Conservation (phyloP, 2,888 invertebrate genomes). For the Harmothoe impar region DNA sequence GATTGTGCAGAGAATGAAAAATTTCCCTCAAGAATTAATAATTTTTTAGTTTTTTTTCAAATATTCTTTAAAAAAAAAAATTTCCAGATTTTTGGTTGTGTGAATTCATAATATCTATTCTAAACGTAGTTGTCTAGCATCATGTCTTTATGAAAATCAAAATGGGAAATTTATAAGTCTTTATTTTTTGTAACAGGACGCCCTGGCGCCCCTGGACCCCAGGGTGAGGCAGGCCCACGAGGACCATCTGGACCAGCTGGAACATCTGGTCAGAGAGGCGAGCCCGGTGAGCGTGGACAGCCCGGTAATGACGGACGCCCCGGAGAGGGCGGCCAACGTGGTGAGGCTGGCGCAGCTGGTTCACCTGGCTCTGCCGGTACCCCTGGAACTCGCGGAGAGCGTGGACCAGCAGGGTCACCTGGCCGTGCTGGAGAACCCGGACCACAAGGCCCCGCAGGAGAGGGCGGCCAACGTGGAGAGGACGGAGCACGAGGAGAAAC, state of each 20-base stretch:
- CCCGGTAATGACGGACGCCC: slow-evolving; percentile 67
- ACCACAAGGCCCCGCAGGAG: slow-evolving; percentile 63
- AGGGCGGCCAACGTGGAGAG: slow-evolving; percentile 64
- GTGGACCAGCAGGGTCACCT: slow-evolving; percentile 67
- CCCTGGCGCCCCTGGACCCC: slow-evolving; percentile 73
- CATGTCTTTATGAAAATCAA: too few relatives aligned
- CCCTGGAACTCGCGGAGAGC: slow-evolving; percentile 69
- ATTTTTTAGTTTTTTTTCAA: too few relatives aligned
- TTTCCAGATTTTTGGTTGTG: too few relatives aligned
- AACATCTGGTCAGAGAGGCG: slow-evolving; percentile 85
- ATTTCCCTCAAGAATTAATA: too few relatives aligned
- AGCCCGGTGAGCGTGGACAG: slow-evolving; percentile 63
- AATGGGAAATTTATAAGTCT: too few relatives aligned
- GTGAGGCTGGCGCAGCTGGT: slow-evolving; percentile 47
- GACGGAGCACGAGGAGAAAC: slow-evolving; percentile 62
- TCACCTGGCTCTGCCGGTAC: slow-evolving; percentile 1
- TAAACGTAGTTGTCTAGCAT: too few relatives aligned
- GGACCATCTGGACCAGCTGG: slow-evolving; percentile 61
- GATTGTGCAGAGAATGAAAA: too few relatives aligned
- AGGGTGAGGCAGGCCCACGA: slow-evolving; percentile 48
- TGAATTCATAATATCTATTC: too few relatives aligned
- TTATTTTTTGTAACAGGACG: slow-evolving; percentile 34
- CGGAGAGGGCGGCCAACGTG: slow-evolving; percentile 43
- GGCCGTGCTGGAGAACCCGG: slow-evolving; percentile 68
- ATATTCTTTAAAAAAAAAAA: too few relatives aligned